phyloP scores from a whole-genome alignment of 2,888 invertebrate genomes.

The Phalera bucephala region DNA sequence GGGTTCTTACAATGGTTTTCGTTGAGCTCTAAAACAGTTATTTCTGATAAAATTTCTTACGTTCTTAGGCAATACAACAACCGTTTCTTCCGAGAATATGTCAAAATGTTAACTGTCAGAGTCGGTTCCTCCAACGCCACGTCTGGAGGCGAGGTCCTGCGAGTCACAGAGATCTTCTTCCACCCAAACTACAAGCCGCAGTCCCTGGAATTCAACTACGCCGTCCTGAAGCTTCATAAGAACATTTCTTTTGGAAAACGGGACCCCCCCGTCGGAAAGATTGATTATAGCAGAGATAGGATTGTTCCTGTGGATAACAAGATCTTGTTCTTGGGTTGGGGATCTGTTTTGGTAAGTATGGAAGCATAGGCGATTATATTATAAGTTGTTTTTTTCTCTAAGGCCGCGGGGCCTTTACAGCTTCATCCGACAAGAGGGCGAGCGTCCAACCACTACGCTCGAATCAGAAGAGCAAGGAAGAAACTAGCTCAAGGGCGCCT shows the following conservation, averaged over 20 bases:
- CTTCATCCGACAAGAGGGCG: too few species aligned
- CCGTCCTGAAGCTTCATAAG: slow-evolving; percentile 56
- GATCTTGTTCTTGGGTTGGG: slow-evolving; percentile 69
- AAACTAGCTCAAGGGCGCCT: too few species aligned
- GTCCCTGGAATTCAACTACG: slow-evolving; percentile 67
- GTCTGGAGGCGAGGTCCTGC: slow-evolving; percentile 54
- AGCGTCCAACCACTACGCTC: too few species aligned
- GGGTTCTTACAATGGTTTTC: too few species aligned
- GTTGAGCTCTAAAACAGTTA: too few species aligned
- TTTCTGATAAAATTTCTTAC: neutral
- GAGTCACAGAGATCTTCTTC: slow-evolving; percentile 66
- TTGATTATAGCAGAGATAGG: slow-evolving; percentile 41
- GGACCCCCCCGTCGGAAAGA: slow-evolving; percentile 30
- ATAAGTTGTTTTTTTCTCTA: too few species aligned
- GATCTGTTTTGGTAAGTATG: slow-evolving; percentile 70
- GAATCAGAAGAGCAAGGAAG: too few species aligned
- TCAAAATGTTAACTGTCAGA: slow-evolving; percentile 66
- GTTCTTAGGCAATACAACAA: slow-evolving; percentile 69
- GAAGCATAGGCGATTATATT: too few species aligned
- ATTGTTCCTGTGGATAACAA: slow-evolving; percentile 52
- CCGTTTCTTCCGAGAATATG: slow-evolving; percentile 72
- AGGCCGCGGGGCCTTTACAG: too few species aligned
- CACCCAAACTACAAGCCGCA: slow-evolving; percentile 74
- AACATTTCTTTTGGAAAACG: slow-evolving; percentile 47
- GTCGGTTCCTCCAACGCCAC: slow-evolving; percentile 69